Conservation (phyloP, 2,797 vertebrate species). For the Varecia variegata region DNA sequence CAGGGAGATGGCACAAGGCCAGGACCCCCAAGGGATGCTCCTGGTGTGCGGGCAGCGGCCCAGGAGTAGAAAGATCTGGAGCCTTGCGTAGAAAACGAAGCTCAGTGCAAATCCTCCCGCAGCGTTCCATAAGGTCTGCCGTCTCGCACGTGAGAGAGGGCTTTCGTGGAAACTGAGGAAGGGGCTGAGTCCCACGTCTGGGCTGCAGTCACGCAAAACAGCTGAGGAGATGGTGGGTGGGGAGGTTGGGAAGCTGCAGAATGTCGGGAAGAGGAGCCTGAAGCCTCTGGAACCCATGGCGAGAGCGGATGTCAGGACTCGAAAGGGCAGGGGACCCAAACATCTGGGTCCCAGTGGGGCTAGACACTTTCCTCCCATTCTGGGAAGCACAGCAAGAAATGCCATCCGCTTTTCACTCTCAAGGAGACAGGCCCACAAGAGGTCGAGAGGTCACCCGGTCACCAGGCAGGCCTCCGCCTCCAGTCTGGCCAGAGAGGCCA, state of each 20-base stretch:
- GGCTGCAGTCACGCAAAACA: too few species aligned
- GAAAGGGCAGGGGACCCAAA: neutral
- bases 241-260: neutral
- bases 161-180: neutral
- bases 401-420: neutral
- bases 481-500: neutral
- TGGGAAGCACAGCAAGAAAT: neutral
- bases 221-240: neutral
- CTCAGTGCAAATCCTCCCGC: neutral
- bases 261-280: neutral
- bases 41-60: accelerated
- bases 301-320: accelerated
- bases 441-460: neutral
- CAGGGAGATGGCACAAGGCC: neutral
- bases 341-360: accelerated
- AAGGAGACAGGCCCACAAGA: neutral
- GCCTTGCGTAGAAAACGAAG: accelerated
- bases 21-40: neutral
- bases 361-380: neutral
- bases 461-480: neutral
- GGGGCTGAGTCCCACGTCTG: neutral
- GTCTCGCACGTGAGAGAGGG: neutral
- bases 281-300: accelerated
- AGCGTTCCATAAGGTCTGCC: neutral
- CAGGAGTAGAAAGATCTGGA: neutral